Conservation (phyloP, 2,888 invertebrate genomes). For the Lithophane leautieri region DNA sequence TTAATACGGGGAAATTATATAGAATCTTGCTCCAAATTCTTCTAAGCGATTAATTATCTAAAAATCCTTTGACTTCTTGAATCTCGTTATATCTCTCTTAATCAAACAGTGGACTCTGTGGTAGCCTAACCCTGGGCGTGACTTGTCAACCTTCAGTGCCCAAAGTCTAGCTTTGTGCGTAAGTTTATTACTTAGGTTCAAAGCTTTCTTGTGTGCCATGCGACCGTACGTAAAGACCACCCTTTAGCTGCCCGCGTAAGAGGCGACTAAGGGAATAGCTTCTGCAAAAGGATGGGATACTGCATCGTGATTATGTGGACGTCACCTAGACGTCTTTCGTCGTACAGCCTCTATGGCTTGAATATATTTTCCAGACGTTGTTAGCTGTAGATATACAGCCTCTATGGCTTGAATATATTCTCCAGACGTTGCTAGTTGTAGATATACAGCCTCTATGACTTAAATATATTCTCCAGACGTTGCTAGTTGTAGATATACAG, state of each 20-base stretch:
- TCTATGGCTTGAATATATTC: conserved; percentile 9
- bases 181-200: conserved; percentile 63
- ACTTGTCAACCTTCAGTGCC: conserved; percentile 33
- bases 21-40: conserved; percentile 1
- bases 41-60: background rate
- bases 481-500: background rate
- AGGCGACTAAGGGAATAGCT: conserved; percentile 42
- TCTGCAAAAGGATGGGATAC: conserved; percentile 31
- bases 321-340: background rate
- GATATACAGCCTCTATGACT: conserved; percentile 3
- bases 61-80: background rate
- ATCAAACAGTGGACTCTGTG: conserved; percentile 10
- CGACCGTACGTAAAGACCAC: conserved; percentile 47
- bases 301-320: conserved; percentile 30
- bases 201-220: conserved; percentile 60
- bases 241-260: conserved; percentile 52
- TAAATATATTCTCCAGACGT: background rate
- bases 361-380: background rate
- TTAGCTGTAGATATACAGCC: background rate
- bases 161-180: conserved; percentile 58
- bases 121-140: conserved; percentile 14
- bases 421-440: background rate
- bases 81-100: conserved; percentile 1
- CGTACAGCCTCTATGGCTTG: conserved; percentile 1
- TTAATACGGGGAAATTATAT: conserved; percentile 7